Base-by-base conservation (phyloP, 2,797 vertebrate genomes). In the Luscinia megarhynchos region DNA sequence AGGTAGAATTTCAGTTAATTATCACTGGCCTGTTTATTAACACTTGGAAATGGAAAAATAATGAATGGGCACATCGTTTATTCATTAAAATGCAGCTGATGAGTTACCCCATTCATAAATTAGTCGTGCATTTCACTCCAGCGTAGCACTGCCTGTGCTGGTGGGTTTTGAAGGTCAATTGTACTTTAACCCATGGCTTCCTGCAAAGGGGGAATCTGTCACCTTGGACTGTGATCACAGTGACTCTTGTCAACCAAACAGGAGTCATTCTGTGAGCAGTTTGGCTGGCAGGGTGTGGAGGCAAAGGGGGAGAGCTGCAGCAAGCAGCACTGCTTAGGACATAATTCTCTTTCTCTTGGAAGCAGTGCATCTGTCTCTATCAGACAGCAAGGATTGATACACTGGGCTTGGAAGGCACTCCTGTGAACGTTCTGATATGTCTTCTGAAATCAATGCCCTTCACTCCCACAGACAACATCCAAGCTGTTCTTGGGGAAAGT, bases 1-100 rank as follows among this genome's bases (percentile, higher is more conserved):
- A 97, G 97, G 97, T 90, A 97, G 92, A 97, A 97, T 97, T 97
- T 95, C 94, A 96, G 93, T 97, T 97, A 98, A 98, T 98, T 98
- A 98, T 98, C 95, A 95, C 84, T 11, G 5, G 59, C 76, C 84
- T 97, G 96, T 98, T 98, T 98, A 98, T 98, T 97, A 97, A 97
- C 95, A 96, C 95, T 97, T 96, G 82, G 93, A 97, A 97, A 97
- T 92, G 95, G 97, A 97, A 97, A 98, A 97, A 97, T 97, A 98
- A 97, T 96, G 97, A 98, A 97, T 94, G 91, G 91, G 93, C 84
- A 96, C 67, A 93, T 93, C 84, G 50, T 85, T 96, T 96, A 88
- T 93, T 97, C 97, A 97, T 98, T 98, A 97, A 97, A 97, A 97
- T 97, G 96, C 95, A 90, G 94, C 38, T 95, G 84, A 97, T 96